Evolutionary conservation across 2,888 invertebrate genomes (phyloP).

Genomic region (Rhimphoctona megacephalus): DNA sequence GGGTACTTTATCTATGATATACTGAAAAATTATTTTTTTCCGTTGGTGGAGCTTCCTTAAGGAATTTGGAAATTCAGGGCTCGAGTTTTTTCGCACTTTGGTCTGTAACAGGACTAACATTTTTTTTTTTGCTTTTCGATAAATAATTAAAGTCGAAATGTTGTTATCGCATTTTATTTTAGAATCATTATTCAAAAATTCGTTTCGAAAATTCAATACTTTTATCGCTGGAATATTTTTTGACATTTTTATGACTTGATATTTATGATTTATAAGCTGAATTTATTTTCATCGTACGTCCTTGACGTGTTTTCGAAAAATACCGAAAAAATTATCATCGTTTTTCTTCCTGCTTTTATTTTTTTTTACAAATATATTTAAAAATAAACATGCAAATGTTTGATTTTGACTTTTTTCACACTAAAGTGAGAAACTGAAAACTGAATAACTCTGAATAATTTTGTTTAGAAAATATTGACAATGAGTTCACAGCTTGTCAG

Average conservation of each 20-base stretch:
- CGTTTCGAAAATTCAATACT: neutral
- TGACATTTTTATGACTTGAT: neutral
- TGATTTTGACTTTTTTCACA: neutral
- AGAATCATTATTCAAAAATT: neutral
- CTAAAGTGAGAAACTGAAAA: neutral
- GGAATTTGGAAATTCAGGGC: neutral
- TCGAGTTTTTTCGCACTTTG: neutral
- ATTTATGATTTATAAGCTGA: neutral
- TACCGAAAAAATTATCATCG: neutral
- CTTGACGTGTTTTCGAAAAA: neutral
- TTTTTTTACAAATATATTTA: neutral
- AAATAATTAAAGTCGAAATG: neutral
- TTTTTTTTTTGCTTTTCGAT: too few relatives aligned
- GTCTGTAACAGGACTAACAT: neutral
- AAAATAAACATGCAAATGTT: neutral
- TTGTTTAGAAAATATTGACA: neutral
- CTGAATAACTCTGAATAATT: neutral
- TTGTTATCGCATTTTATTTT: neutral
- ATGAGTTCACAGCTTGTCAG: conserved; percentile 11
- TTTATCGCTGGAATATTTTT: neutral
- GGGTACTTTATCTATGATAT: too few relatives aligned
- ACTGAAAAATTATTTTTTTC: too few relatives aligned
- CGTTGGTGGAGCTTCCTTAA: too few relatives aligned
- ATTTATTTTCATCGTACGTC: neutral
- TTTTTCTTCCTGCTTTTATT: neutral